phyloP scores from a whole-genome alignment of 1,140 invertebrate species.

The Stegodyphus dumicola region DNA sequence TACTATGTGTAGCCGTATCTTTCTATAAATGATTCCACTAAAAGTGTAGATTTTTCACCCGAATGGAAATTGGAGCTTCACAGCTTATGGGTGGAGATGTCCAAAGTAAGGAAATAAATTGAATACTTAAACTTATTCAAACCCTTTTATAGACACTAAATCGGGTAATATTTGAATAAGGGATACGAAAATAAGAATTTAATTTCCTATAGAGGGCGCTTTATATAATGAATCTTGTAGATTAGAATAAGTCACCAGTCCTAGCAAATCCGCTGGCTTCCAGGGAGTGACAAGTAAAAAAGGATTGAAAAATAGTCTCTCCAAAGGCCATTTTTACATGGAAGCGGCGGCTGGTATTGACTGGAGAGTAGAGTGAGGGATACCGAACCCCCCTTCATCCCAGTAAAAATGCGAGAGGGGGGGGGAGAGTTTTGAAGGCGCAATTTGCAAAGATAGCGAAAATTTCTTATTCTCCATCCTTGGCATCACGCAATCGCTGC shows the following conservation, averaged over 20 bases:
- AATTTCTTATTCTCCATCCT: constrained; percentile 27
- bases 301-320: constrained; percentile 35
- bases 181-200: not conserved
- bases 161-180: not conserved
- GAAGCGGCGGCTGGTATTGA: constrained; percentile 18
- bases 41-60: too few relatives aligned
- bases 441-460: constrained; percentile 59
- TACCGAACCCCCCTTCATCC: not conserved
- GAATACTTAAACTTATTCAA: too few relatives aligned
- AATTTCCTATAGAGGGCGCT: not conserved
- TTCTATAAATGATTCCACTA: too few relatives aligned
- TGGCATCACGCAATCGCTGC: constrained; percentile 38
- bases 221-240: not conserved
- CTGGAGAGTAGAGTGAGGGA: not conserved
- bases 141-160: not conserved
- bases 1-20: too few relatives aligned
- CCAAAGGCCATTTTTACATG: constrained; percentile 9
- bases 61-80: too few relatives aligned
- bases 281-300: constrained; percentile 31
- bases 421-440: constrained; percentile 15
- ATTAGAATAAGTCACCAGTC: not conserved
- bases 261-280: not conserved
- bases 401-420: not conserved
- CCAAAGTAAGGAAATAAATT: too few relatives aligned
- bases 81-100: too few relatives aligned